Evolutionary conservation across 2,888 invertebrate species (phyloP).

Genomic region (Sphaeridia pumilis): DNA sequence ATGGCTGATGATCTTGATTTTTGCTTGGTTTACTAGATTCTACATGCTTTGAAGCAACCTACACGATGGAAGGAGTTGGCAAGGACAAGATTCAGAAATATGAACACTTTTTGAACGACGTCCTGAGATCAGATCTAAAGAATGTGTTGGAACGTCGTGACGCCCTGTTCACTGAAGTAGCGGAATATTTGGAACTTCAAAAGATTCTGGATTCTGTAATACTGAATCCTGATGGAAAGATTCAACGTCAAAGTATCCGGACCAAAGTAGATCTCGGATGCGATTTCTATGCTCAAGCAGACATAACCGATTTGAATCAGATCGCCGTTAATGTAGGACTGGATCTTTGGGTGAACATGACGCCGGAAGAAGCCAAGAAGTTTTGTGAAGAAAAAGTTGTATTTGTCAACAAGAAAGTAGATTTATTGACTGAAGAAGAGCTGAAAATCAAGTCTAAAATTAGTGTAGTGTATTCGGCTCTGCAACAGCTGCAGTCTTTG

Average conservation of each 20-base stretch:
- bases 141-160: conserved; percentile 46
- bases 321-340: conserved; percentile 64
- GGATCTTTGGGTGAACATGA: conserved; percentile 62
- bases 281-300: conserved; percentile 68
- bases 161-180: conserved; percentile 52
- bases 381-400: conserved; percentile 59
- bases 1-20: too few relatives aligned
- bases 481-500: conserved; percentile 49
- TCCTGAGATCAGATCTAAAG: conserved; percentile 58
- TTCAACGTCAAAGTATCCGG: conserved; percentile 2
- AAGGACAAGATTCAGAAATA: conserved; percentile 44
- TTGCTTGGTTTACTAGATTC: too few relatives aligned
- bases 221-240: not conserved
- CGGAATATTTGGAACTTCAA: conserved; percentile 61
- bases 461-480: conserved; percentile 59
- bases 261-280: conserved; percentile 65
- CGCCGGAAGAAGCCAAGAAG: conserved; percentile 54
- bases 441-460: conserved; percentile 64
- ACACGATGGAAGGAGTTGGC: too few relatives aligned
- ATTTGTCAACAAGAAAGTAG: conserved; percentile 51
- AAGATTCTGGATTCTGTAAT: conserved; percentile 52
- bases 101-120: conserved; percentile 67
- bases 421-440: conserved; percentile 53
- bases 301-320: conserved; percentile 52
- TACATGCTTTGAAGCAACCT: too few relatives aligned